Evolutionary conservation across 2,113 vertebrate species (phyloP).

Genomic region (Phalacrocorax brasilianus): DNA sequence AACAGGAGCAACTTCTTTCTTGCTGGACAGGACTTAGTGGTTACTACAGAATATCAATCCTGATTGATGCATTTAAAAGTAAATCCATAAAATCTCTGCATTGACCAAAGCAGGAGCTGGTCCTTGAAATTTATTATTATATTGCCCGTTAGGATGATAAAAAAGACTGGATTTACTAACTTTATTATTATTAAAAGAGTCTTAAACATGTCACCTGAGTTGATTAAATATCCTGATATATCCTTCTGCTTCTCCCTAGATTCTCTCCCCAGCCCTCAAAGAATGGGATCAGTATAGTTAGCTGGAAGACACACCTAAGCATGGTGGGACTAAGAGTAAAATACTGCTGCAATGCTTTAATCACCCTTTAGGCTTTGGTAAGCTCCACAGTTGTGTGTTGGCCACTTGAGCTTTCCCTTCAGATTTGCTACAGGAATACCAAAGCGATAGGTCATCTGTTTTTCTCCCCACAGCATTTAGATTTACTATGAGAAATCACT

Average conservation of each 20-base stretch:
- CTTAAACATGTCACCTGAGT: not conserved
- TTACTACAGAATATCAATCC: not conserved
- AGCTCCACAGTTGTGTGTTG: not conserved
- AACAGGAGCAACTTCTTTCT: not conserved
- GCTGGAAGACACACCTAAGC: not conserved
- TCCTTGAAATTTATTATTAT: not conserved
- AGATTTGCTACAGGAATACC: not conserved
- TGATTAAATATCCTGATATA: not conserved
- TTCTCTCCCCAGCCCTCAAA: too few relatives aligned
- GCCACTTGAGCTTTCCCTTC: not conserved
- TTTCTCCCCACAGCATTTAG: not conserved
- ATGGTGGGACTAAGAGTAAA: not conserved
- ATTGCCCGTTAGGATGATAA: not conserved
- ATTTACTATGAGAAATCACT: not conserved
- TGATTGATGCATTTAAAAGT: not conserved
- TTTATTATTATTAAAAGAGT: not conserved
- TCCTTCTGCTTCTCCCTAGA: not conserved
- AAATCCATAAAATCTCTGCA: not conserved
- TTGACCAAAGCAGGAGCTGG: not conserved
- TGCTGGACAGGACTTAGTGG: not conserved
- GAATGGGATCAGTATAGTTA: not conserved
- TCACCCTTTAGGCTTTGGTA: not conserved
- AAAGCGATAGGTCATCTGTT: not conserved
- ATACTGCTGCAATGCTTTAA: not conserved
- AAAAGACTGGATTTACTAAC: not conserved